These are phyloP conservation scores for Cistogaster globosa DNA, from an alignment of 2,888 invertebrate genomes.

Conservation along the genomic window DNA sequence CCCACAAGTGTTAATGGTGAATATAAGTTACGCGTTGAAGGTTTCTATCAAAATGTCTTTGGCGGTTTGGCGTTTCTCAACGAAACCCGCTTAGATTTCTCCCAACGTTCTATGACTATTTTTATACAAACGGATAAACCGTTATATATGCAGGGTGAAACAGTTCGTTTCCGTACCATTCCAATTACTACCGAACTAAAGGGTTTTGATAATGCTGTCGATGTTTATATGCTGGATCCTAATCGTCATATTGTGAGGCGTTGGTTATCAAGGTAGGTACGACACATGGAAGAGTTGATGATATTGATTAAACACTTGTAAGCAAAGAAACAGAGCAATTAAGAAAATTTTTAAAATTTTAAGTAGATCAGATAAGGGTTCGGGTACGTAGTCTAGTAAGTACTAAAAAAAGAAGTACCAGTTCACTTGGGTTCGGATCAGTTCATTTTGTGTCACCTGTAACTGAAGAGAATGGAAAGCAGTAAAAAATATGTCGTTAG, in stretches of 20 bases:
- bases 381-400: too few species aligned
- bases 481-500: too few species aligned
- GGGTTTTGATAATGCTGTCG: slow-evolving; percentile 94
- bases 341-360: too few species aligned
- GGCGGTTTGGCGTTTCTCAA: slow-evolving; percentile 96
- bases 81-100: slow-evolving; percentile 92
- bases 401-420: too few species aligned
- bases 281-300: neutral
- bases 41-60: slow-evolving; percentile 86
- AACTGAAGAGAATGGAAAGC: too few species aligned
- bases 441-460: too few species aligned
- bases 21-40: slow-evolving; percentile 93
- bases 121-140: slow-evolving; percentile 98
- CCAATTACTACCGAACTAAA: slow-evolving; percentile 96
- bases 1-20: slow-evolving; percentile 91
- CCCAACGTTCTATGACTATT: slow-evolving; percentile 95
- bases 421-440: too few species aligned
- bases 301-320: too few species aligned
- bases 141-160: slow-evolving; percentile 96
- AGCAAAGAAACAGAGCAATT: neutral
- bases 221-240: slow-evolving; percentile 96
- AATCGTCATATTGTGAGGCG: slow-evolving; percentile 93
- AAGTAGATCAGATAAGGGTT: too few species aligned
- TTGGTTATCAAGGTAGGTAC: slow-evolving; percentile 90
- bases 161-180: slow-evolving; percentile 94